These are phyloP conservation scores for Pedicia rivosa DNA, from an alignment of 2,888 invertebrate species.

Conservation along the genomic window DNA sequence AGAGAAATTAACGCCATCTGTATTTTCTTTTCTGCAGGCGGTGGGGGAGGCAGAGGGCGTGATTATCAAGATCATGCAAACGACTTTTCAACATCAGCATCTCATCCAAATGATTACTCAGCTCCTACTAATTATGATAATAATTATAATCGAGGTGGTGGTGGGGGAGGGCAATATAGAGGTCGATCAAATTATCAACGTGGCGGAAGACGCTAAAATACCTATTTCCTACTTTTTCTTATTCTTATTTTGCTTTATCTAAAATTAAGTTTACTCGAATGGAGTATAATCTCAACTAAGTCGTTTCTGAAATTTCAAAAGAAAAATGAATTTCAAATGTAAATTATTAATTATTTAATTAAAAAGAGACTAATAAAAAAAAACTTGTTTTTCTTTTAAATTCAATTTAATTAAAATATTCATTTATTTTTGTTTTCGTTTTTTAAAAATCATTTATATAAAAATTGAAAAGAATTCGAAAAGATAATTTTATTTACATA, in stretches of 20 bases:
- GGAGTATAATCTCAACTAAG: too few relatives aligned
- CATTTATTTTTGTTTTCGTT: slow-evolving; percentile 2
- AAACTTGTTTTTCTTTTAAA: background rate
- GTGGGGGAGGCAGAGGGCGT: slow-evolving; percentile 10
- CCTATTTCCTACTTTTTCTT: background rate
- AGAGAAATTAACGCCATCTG: too few relatives aligned
- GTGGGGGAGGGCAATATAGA: slow-evolving; percentile 13
- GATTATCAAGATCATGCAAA: slow-evolving; percentile 11
- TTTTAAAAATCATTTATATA: background rate
- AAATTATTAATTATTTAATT: too few relatives aligned
- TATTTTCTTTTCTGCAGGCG: slow-evolving; percentile 12
- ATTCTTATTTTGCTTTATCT: background rate
- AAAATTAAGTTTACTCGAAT: too few relatives aligned
- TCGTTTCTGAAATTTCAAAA: too few relatives aligned
- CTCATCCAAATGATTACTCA: too few relatives aligned
- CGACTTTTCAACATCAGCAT: slow-evolving; percentile 9
- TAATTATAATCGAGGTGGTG: slow-evolving; percentile 12
- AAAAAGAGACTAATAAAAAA: too few relatives aligned
- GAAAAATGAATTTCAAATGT: too few relatives aligned
- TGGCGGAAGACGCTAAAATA: slow-evolving; percentile 13
- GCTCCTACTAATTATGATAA: background rate
- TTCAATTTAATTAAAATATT: background rate
- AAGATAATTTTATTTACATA: slow-evolving; percentile 42
- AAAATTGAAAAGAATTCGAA: background rate
- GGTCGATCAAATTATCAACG: slow-evolving; percentile 27